Base-by-base conservation (phyloP, 2,113 vertebrate genomes). In the Mugil cephalus region DNA sequence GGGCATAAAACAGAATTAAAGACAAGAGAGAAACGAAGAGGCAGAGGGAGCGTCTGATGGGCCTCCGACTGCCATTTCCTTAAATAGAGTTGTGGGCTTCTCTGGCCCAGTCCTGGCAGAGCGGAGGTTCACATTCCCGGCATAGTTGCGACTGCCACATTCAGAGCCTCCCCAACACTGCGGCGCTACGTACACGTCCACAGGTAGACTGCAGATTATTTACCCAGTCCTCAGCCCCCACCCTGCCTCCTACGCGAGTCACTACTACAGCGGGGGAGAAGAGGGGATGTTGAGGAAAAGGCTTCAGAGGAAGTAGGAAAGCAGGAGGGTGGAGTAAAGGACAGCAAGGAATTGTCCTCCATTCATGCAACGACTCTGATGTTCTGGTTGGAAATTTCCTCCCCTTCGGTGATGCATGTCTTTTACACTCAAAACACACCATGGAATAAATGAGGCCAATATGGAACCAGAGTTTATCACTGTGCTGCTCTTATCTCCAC, bases 41-140 rank as follows among this genome's bases (percentile, higher is more conserved):
- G 63, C 50, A 66, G 38, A 71, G 68, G 52, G 72, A 59, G 74
- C 5, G 63, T 54, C 67, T 38, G 65, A 79, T 40, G 69, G 80
- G 85, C 80, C 84, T 81, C 84, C 82, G 81, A 40, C 87, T 91
- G 76, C 77, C 84, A 88, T 93, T 91, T 92, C 92, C 90, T 93
- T 91, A 93, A 93, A 93, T 94, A 94, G 92, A 85, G 86, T 77
- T 88, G 77, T 86, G 85, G 85, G 87, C 82, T 88, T 70, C 89
- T 91, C 75, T 51, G 63, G 79, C 85, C 83, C 72, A 66, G 50
- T 76, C 73, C 80, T 89, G 71, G 88, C 85, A 86, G 85, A 88
- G 83, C 60, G 5, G 62, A 92, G 84, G 68, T 87, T 85, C 62
- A 47, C 93, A 93, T 94, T 94, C 92, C 88, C 71, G 19, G 61